Conservation (phyloP, 2,888 invertebrate genomes). For the Himalopsyche tibetana region DNA sequence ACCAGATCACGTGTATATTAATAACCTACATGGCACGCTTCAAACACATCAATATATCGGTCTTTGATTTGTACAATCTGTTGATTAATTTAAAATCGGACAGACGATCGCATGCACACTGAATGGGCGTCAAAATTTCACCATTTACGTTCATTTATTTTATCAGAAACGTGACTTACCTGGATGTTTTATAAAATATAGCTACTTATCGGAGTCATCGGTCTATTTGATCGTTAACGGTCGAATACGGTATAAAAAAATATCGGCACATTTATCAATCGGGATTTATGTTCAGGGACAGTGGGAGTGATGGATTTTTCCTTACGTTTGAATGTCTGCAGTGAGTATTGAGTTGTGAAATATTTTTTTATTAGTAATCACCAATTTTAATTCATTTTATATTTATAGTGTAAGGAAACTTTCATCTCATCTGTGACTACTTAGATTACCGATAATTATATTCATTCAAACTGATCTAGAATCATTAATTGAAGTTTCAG, state of each 20-base stretch:
- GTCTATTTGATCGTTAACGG: not conserved
- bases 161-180: not conserved
- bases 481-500: too few relatives aligned
- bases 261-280: not conserved
- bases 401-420: not conserved
- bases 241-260: not conserved
- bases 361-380: not conserved
- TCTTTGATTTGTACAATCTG: too few relatives aligned
- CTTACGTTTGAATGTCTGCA: slow-evolving; percentile 29
- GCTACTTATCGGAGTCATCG: not conserved
- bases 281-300: not conserved
- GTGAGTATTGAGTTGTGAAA: not conserved
- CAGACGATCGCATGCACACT: too few relatives aligned
- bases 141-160: too few relatives aligned
- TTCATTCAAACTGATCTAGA: too few relatives aligned
- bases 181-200: slow-evolving; percentile 7
- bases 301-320: slow-evolving; percentile 14
- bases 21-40: too few relatives aligned
- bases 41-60: too few relatives aligned
- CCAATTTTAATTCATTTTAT: not conserved
- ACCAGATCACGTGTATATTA: not conserved
- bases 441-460: too few relatives aligned
- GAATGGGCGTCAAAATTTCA: too few relatives aligned
- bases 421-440: not conserved
- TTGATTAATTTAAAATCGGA: too few relatives aligned